Base-by-base conservation (phyloP, 2,797 vertebrate genomes). In the Alca torda region DNA sequence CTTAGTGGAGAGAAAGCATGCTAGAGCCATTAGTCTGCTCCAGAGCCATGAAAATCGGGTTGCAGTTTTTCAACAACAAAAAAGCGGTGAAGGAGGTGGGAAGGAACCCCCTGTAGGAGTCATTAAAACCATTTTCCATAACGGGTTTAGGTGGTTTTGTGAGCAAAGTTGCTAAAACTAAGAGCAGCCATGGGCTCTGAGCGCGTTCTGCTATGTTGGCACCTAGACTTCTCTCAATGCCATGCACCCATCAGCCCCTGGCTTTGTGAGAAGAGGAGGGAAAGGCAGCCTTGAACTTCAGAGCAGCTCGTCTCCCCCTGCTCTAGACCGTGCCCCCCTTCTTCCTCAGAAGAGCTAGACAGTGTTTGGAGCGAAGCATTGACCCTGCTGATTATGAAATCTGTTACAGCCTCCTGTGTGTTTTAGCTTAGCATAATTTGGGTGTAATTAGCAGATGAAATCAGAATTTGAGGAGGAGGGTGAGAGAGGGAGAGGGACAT, bases 191-290 rank as follows among this genome's bases (percentile, higher is more conserved):
- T 10, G 19, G 20, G 8, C 48, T 89, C 53, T 56, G 33, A 14
- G 20, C 28, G 10, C 0, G 3, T 43, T 51, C 51, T 87, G 43
- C 59, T 54, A 2, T 0, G 0, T 3, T 51, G 45, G 14, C 57
- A 39, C 9, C 8, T 39, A 11, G 41, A 16, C 17, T 73, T 81
- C 50, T 63, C 11, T 60, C 53, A 53, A 0, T 30, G n/a, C 2
- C 1, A 1, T 11, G 25, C 17, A 14, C 14, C 26, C 0, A 0
- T 45, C 35, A 48, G 0, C 25, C 37, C 16, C 12, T 51, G 48
- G 21, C 15, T 67, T 48, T 17, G 11, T 53, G 30, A 59, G 39
- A 89, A 88, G 37, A 81, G 37, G 45, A 89, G 11, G 20, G 6
- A 90, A 73, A 84, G 10, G 14, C 35, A 90, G 43, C 73, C 39